Percentiles rank a stretch among this genome's conserved stretches.
These are phyloP conservation scores for Sesia apiformis DNA, from an alignment of 2,888 invertebrate genomes.

Conservation along the genomic window DNA sequence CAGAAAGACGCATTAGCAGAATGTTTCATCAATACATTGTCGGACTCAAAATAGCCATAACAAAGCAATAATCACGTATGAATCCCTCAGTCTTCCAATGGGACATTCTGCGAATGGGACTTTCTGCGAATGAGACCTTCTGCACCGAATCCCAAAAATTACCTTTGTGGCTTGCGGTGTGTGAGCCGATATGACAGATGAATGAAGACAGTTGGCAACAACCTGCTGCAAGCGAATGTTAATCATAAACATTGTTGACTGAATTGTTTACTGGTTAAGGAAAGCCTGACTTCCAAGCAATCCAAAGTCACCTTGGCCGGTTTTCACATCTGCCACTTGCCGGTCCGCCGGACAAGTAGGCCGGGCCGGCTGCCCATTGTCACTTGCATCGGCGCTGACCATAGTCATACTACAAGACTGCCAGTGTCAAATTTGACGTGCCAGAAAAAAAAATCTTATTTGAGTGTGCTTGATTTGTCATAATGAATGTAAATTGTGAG, in stretches of 20 bases:
- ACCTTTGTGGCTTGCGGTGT: constrained; percentile 5
- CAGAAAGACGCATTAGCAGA: no score
- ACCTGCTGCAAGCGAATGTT: background rate
- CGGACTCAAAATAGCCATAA: no score
- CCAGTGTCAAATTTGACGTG: background rate
- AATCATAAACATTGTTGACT: background rate
- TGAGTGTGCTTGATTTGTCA: background rate
- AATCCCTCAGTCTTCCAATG: no score
- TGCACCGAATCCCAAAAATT: background rate
- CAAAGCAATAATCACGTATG: no score
- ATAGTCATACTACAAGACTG: background rate
- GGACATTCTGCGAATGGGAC: background rate
- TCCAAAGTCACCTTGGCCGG: constrained; percentile 48
- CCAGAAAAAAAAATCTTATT: background rate
- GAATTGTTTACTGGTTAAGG: background rate
- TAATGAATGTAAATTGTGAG: no score
- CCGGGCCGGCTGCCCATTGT: constrained; percentile 45
- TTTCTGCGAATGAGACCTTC: background rate
- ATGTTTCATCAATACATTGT: no score
- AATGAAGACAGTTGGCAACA: background rate
- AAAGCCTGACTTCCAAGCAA: background rate
- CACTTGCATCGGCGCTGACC: constrained; percentile 29
- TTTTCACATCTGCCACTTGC: constrained; percentile 53
- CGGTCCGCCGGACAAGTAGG: constrained; percentile 55
- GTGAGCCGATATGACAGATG: background rate